phyloP scores from a whole-genome alignment of 2,113 vertebrate species.

The Fukomys damarensis region DNA sequence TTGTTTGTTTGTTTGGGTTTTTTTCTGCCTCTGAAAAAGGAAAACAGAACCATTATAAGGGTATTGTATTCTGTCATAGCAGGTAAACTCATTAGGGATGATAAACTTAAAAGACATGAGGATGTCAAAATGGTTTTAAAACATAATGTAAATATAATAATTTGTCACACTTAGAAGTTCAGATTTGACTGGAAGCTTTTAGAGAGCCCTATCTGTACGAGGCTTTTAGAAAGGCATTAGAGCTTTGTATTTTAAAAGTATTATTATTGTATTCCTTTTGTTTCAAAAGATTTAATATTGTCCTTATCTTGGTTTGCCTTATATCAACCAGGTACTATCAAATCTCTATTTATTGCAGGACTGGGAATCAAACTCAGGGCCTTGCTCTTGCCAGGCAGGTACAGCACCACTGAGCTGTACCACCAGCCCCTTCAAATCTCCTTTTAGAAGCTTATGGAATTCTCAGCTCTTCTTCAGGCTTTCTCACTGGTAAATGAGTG shows the following conservation, averaged over 20 bases:
- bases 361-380: no score
- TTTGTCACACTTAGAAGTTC: not conserved
- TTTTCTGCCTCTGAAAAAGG: not conserved
- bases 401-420: no score
- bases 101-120: not conserved
- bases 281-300: not conserved
- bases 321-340: not conserved
- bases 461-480: not conserved
- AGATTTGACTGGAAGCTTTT: not conserved
- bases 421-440: not conserved
- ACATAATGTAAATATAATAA: no score
- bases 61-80: not conserved
- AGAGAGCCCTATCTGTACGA: not conserved
- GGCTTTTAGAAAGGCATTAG: not conserved
- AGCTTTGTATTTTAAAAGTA: not conserved
- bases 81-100: not conserved
- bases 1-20: no score
- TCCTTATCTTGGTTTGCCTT: not conserved
- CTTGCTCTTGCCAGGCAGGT: no score
- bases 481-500: not conserved
- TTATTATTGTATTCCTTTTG: not conserved
- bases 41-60: not conserved
- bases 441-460: not conserved
- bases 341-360: not conserved
- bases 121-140: not conserved